Conservation (phyloP, 2,888 invertebrate species). For the Cartodere bifasciata region DNA sequence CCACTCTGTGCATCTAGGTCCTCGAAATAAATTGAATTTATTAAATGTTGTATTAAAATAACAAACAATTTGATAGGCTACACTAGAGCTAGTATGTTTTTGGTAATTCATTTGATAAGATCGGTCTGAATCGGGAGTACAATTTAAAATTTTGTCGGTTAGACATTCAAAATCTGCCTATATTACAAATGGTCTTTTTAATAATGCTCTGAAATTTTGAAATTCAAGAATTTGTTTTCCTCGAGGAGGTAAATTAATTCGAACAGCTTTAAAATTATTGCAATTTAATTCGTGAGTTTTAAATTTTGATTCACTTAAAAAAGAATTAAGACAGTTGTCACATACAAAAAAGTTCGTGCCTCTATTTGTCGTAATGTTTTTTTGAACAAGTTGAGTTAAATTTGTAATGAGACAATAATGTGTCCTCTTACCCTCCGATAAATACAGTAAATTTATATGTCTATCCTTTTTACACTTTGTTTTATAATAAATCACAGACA, state of each 20-base stretch:
- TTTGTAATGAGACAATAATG: constrained; percentile 16
- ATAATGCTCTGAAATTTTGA: not conserved
- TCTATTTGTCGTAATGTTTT: constrained; percentile 10
- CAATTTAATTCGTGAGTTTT: constrained; percentile 3
- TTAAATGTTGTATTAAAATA: not conserved
- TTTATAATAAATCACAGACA: constrained; percentile 10
- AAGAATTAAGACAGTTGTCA: constrained; percentile 9
- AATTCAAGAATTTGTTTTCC: constrained; percentile 5
- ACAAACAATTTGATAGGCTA: not conserved
- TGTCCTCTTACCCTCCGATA: constrained; percentile 1
- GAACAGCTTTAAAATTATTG: constrained; percentile 8
- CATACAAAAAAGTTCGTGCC: constrained; percentile 11
- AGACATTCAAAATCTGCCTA: constrained; percentile 4
- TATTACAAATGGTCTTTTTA: constrained; percentile 1
- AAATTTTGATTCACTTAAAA: not conserved
- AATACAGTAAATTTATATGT: constrained; percentile 14
- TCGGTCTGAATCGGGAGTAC: not conserved
- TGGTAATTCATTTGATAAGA: not conserved
- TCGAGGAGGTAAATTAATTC: constrained; percentile 6
- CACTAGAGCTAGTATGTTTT: not conserved
- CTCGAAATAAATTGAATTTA: not conserved
- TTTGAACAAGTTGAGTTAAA: constrained; percentile 10
- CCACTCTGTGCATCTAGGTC: too few relatives aligned
- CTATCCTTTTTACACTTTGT: constrained; percentile 8
- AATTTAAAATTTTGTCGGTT: not conserved